Evolutionary conservation across 2,797 vertebrate genomes (phyloP).

Genomic region (Hippoglossus hippoglossus): DNA sequence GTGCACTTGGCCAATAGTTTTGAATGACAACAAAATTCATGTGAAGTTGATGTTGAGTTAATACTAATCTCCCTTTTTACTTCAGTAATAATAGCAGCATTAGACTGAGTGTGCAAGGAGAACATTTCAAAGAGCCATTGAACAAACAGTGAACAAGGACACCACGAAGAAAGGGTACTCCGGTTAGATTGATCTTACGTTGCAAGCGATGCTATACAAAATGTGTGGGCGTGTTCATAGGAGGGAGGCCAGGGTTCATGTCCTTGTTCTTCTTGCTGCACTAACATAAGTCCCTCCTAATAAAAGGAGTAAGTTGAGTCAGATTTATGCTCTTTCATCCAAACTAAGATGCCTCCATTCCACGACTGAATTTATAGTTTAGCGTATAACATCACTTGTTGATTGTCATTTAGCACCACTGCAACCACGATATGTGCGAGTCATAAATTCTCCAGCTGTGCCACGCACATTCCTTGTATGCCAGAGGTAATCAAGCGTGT

Average conservation of each 20-base stretch:
- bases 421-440: neutral
- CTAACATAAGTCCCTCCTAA: conserved; percentile 25
- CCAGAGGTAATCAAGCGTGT: neutral
- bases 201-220: neutral
- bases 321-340: conserved; percentile 44
- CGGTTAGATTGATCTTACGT: neutral
- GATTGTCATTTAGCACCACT: neutral
- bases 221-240: neutral
- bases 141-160: neutral
- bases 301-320: conserved; percentile 17
- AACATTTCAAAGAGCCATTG: neutral
- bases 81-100: neutral
- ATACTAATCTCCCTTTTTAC: neutral
- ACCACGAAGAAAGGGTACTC: neutral
- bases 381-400: neutral
- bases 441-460: neutral
- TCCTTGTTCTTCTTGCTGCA: conserved; percentile 17
- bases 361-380: conserved; percentile 20
- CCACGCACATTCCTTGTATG: conserved; percentile 1
- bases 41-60: too few relatives aligned
- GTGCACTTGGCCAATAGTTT: too few relatives aligned
- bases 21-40: too few relatives aligned
- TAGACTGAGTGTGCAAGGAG: neutral
- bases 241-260: neutral
- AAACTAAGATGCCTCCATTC: conserved; percentile 13